Conservation (phyloP, 2,888 invertebrate genomes). For the Orchesellides sinensis region DNA sequence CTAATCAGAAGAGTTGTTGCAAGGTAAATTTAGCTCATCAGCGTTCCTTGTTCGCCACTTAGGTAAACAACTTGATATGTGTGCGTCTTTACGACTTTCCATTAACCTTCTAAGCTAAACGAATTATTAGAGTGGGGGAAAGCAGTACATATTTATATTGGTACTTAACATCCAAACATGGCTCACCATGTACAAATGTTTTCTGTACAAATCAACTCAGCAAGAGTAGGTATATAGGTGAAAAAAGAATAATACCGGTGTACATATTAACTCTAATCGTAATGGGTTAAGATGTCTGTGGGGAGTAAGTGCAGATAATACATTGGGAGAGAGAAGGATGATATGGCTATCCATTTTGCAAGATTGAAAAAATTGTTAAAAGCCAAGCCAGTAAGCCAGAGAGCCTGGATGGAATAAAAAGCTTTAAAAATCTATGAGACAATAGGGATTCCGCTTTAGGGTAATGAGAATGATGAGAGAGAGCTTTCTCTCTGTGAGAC, state of each 20-base stretch:
- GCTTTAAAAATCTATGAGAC: constrained; percentile 53
- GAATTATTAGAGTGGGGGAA: too few species aligned
- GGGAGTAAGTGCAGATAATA: constrained; percentile 10
- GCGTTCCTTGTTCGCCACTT: too few species aligned
- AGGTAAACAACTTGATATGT: too few species aligned
- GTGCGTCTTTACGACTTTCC: neutral
- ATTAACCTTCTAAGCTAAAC: neutral
- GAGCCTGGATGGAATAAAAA: constrained; percentile 18
- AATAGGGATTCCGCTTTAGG: constrained; percentile 35
- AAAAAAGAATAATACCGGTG: neutral
- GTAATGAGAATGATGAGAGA: constrained; percentile 19
- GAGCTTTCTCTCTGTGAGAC: neutral
- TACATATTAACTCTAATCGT: constrained; percentile 41
- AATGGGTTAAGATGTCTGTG: constrained; percentile 23
- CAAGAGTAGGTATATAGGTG: neutral
- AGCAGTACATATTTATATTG: too few species aligned
- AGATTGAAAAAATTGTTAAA: constrained; percentile 30
- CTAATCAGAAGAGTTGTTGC: too few species aligned
- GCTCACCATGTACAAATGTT: too few species aligned
- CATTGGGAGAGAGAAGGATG: neutral
- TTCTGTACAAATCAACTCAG: too few species aligned
- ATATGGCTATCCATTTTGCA: neutral
- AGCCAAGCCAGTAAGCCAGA: neutral
- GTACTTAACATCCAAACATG: too few species aligned
- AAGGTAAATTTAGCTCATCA: constrained; percentile 17